Evolutionary conservation across 2,797 vertebrate genomes (phyloP), one percentile per base, ranked within the genome.

Genomic region (Myiothlypis coronata): DNA sequence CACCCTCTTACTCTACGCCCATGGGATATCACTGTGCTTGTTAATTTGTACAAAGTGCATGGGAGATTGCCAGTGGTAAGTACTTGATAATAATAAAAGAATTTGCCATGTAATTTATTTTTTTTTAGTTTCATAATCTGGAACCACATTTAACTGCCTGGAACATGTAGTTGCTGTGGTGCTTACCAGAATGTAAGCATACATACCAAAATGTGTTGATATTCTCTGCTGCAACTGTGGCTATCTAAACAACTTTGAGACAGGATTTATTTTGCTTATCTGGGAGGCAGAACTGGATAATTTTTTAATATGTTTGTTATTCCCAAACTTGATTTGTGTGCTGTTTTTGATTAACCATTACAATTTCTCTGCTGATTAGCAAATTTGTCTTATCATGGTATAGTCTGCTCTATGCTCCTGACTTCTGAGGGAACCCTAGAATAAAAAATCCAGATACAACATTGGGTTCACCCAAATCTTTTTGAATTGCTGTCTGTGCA

Each of bases 11-110:
- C 98, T 77, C 96, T 99, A 89, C 98, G 99, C 53, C 99, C 99
- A 2, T 99, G 99, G 99, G 99, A 99, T 93, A 99, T 99, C 97
- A 99, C 99, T 1, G 99, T 99, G 35, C 98, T 99, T 86, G 98
- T 99, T 87, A 99, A 99, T 97, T 97, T 99, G 85, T 99, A 99
- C 97, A 99, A 99, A 97, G 99, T 99, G 75, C 99, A 99, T n/a
- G 99, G 99, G 23, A 98, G 98, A n/a, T 98, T 99, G 83, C 99
- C 99, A 57, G 98, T 99, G 95, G 99, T 99, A 96, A 98, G 98
- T 97, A 30, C 76, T 83, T 70, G 0, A 35, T 37, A 34, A 37
- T 57, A 79, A 37, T n/a, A 22, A 63, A 86, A 43, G 23, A 34
- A 18, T 77, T 79, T 46, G 8, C 32, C 2, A 1, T 83, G 8